Conservation (phyloP, 2,797 vertebrate species). For the Protosalanx chinensis region DNA sequence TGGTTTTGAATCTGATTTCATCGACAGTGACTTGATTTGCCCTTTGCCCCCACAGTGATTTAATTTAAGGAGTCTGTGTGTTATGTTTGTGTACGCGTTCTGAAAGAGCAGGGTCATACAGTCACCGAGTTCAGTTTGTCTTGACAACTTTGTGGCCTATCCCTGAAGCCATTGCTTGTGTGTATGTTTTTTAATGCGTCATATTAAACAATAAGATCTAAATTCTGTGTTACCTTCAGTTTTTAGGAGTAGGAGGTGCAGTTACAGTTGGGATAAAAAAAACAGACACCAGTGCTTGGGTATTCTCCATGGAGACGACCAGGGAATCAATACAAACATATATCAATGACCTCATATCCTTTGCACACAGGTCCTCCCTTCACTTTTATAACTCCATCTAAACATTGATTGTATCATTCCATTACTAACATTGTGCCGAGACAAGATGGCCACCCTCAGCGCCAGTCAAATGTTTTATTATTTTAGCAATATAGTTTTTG, state of each 20-base stretch:
- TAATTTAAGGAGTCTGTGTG: background rate
- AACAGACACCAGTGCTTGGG: constrained; percentile 1
- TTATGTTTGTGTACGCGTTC: background rate
- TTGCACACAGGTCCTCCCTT: constrained; percentile 46
- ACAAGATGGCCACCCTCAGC: constrained; percentile 14
- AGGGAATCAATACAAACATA: constrained; percentile 46
- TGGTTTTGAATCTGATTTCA: constrained; percentile 56
- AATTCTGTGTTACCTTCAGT: background rate
- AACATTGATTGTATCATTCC: constrained; percentile 52
- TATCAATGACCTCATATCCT: constrained; percentile 50
- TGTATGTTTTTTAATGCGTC: background rate
- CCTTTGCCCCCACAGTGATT: constrained; percentile 33
- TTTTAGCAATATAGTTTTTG: too few relatives aligned
- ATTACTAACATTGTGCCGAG: constrained; percentile 37
- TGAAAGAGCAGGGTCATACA: background rate
- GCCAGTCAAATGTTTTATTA: too few relatives aligned
- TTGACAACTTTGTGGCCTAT: background rate
- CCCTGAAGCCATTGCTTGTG: background rate
- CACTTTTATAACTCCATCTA: constrained; percentile 40
- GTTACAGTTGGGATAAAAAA: background rate
- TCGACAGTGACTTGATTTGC: constrained; percentile 35
- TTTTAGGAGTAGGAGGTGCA: background rate
- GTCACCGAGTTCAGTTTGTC: background rate
- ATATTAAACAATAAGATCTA: background rate
- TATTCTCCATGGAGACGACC: constrained; percentile 33